Conservation (phyloP, 2,797 vertebrate species). For the Anguilla marmorata region DNA sequence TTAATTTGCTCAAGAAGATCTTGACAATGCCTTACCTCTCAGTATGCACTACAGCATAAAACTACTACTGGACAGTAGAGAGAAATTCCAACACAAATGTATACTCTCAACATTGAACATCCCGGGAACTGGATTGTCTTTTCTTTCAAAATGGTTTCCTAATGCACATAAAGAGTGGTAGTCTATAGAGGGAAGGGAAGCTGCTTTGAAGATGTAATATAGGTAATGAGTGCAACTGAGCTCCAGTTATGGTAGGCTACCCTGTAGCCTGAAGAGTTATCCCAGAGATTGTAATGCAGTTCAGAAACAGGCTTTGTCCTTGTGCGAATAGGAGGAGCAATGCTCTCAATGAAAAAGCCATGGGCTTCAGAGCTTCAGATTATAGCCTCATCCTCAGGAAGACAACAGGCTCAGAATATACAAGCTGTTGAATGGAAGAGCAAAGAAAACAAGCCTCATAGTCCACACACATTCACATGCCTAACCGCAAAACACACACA, state of each 20-base stretch:
- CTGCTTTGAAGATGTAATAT: neutral
- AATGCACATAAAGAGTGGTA: neutral
- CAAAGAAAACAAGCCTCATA: neutral
- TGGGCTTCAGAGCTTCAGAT: neutral
- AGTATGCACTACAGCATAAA: neutral
- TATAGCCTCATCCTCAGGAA: neutral
- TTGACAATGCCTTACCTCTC: neutral
- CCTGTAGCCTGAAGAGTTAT: neutral
- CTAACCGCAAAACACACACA: neutral
- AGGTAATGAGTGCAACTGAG: neutral
- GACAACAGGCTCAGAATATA: neutral
- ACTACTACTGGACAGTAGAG: neutral
- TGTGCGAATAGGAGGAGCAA: neutral
- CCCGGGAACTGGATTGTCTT: neutral
- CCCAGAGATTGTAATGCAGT: neutral
- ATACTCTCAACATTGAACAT: neutral
- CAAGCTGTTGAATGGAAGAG: neutral
- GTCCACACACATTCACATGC: neutral
- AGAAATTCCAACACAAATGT: neutral
- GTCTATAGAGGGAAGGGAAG: neutral
- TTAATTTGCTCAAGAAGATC: neutral
- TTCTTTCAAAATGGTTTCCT: neutral
- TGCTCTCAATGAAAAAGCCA: neutral
- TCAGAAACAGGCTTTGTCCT: neutral
- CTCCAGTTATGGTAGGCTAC: neutral